Evolutionary conservation across 2,113 vertebrate genomes (phyloP), one percentile per base, ranked within the genome.

Genomic region (Pao palembangensis): DNA sequence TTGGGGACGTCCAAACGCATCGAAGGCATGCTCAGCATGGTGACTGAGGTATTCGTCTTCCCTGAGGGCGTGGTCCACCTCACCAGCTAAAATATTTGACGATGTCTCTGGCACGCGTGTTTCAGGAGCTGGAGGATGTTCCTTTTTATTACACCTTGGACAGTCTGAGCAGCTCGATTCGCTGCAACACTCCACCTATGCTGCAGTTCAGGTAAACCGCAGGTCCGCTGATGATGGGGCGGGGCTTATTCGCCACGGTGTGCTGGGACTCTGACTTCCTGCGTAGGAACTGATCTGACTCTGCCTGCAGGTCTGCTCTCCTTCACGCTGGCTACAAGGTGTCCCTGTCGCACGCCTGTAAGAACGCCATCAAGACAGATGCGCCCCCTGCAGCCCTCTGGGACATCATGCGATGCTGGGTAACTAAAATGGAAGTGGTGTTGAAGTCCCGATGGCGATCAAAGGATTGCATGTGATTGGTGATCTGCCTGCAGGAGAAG

Each of bases 331-430:
- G 94, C 17, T 88, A 93, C 89, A 90, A 89, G 8, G 95, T 96
- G 34, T 96, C 94, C 0, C 90, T 97, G 6, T 94, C 95, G 23
- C 95, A 98, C 0, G 94, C 95, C 69, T 94, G 93, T 70, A 94
- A 94, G 75, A 96, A 93, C 0, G 93, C 91, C 0, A 77, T 97
- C 18, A 95, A 95, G 79, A 94, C 94, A 0, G 89, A 94, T 0
- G 94, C 94, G 0, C 91, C 94, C 0, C 58, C 93, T 0, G 66
- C 81, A 0, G 85, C 71, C 19, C 65, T 98, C 73, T 98, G 95
- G 95, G 94, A 98, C 81, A 85, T 97, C 84, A 94, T 97, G 94
- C 91, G 95, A 50, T 93, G 93, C 89, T 97, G 95, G 95, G 95
- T 97, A 80, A 92, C 8, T 15, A 0, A 46, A 46, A n/a, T n/a